Conservation (phyloP, 2,797 vertebrate genomes). For the Chelonia mydas region DNA sequence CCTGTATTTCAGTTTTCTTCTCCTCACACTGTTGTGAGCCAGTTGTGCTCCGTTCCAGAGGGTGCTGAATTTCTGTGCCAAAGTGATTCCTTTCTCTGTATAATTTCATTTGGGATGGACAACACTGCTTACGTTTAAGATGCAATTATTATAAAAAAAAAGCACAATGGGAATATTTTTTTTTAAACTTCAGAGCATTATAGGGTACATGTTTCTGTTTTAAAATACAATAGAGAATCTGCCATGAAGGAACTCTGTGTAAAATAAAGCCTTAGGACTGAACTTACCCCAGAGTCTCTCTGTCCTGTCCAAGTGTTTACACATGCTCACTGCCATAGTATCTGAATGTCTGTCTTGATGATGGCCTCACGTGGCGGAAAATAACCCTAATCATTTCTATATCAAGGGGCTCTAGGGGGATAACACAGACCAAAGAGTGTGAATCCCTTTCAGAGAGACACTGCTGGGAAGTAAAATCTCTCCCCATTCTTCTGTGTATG, state of each 20-base stretch:
- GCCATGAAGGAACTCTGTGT: not conserved
- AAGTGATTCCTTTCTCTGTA: slow-evolving; percentile 5
- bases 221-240: not conserved
- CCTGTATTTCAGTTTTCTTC: slow-evolving; percentile 6
- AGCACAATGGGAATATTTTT: not conserved
- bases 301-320: not conserved
- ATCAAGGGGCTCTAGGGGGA: not conserved
- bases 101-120: not conserved
- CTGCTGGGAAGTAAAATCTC: not conserved
- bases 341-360: not conserved
- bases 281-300: not conserved
- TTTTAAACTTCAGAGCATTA: not conserved
- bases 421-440: not conserved
- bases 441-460: not conserved
- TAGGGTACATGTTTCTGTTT: not conserved
- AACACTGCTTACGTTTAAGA: not conserved
- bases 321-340: not conserved
- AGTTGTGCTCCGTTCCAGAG: not conserved
- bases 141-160: not conserved
- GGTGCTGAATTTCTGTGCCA: not conserved
- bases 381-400: not conserved
- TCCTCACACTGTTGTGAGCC: not conserved
- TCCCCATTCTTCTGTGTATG: not conserved
- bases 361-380: not conserved
- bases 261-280: not conserved